These are phyloP conservation scores for Ctenoplectra terminalis DNA, from an alignment of 1,140 invertebrate species.

Conservation along the genomic window DNA sequence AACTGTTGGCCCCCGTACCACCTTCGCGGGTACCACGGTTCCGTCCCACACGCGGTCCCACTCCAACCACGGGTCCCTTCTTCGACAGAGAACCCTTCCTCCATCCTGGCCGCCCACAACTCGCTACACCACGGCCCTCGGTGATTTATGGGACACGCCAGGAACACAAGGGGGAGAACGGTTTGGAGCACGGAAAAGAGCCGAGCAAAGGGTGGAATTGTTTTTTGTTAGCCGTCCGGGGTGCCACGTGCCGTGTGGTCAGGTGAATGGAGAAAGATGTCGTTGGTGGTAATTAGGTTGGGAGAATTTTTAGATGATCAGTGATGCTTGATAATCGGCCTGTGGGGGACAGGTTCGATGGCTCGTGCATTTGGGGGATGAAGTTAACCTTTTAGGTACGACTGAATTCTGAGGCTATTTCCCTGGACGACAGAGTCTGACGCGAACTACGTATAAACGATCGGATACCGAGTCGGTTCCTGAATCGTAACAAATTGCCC, in stretches of 20 bases:
- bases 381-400: too few species aligned
- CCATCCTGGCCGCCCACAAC: conserved; percentile 55
- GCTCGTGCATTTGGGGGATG: too few species aligned
- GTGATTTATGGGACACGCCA: conserved; percentile 54
- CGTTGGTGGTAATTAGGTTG: not conserved
- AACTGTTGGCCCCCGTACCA: conserved; percentile 72
- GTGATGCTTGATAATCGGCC: too few species aligned
- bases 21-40: conserved; percentile 60
- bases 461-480: too few species aligned
- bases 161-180: not conserved
- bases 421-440: too few species aligned
- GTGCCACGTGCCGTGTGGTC: conserved; percentile 15
- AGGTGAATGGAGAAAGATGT: not conserved
- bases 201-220: not conserved
- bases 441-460: too few species aligned
- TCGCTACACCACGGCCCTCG: conserved; percentile 34
- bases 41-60: conserved; percentile 71
- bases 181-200: not conserved
- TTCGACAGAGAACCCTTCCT: conserved; percentile 55
- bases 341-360: too few species aligned
- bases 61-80: conserved; percentile 59
- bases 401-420: too few species aligned
- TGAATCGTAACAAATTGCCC: too few species aligned
- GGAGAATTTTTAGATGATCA: not conserved
- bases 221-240: not conserved